Base-by-base conservation (phyloP, 2,888 invertebrate genomes). In the Criorhina ranunculi region DNA sequence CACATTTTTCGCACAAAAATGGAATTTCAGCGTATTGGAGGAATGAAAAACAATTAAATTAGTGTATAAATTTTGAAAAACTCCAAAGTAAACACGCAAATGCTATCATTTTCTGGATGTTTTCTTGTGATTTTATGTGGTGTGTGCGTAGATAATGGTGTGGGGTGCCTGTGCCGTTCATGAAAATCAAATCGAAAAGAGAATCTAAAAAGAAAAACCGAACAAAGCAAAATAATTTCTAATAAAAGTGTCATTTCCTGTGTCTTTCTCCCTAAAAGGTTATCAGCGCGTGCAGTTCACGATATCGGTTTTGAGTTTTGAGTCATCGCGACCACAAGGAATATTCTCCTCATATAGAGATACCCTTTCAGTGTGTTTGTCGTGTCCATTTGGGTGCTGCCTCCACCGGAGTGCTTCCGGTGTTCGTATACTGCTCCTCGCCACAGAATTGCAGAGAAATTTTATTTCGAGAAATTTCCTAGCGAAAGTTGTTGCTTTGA, bases 211-310 rank as follows among this genome's bases (percentile, higher is more conserved):
- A 64, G 24, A 42, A 15, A 35, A 53, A 17, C 44, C 15, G 29
- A 66, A 55, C 6, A 31, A 59, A 76, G 59, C 60, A 8, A 66
- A 51, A 57, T 64, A 75, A 75, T 44, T 75, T 80, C 69, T 49
- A 64, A 70, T 66, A 85, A 80, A 75, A 80, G 73, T 69, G 80
- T 77, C 64, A 57, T 51, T 79, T 83, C 83, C 79, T 80, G 85
- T 70, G 78, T 57, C 35, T 76, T 60, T 69, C 59, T 69, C 29
- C 49, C 9, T 35, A 76, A 85, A 85, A 80, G 85, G 85, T 85
- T 85, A 76, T 80, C 85, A 80, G 60, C 37, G 37, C 49, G 67
- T 67, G 55, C 66, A 69, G 67, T 55, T 64, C 12, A 40, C 11
- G 53, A 49, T 69, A 70, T 85, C 24, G 51, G 44, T 53, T 69